Conservation (phyloP, 2,797 vertebrate species). For the Muscicapa comitata region DNA sequence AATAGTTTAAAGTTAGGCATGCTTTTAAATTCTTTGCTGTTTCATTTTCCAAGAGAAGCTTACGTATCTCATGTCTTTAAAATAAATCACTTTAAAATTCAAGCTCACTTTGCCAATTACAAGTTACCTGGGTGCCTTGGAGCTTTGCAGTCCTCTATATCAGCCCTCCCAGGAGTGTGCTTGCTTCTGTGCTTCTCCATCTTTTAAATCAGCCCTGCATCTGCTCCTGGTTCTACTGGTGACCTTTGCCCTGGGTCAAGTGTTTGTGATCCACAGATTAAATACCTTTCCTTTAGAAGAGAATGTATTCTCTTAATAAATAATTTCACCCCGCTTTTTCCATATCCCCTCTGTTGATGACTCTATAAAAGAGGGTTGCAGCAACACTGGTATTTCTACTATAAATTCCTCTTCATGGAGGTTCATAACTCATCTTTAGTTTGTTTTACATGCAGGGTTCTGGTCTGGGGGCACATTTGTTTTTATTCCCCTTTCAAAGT, state of each 20-base stretch:
- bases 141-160: background rate
- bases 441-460: background rate
- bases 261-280: background rate
- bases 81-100: background rate
- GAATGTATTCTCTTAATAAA: background rate
- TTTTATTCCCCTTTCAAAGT: conserved; percentile 8
- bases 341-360: background rate
- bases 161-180: background rate
- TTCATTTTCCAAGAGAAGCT: background rate
- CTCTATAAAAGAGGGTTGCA: background rate
- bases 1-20: background rate
- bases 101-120: background rate
- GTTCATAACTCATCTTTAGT: background rate
- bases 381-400: background rate
- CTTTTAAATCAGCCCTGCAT: background rate
- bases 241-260: background rate
- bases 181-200: background rate
- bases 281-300: background rate
- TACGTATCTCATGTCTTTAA: background rate
- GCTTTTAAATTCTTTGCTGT: background rate
- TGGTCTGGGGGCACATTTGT: background rate
- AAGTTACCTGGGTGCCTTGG: background rate
- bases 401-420: background rate
- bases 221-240: background rate
- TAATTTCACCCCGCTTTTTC: background rate